Evolutionary conservation across 2,797 vertebrate species (phyloP).

Genomic region (Pangasius sanitwongsei): DNA sequence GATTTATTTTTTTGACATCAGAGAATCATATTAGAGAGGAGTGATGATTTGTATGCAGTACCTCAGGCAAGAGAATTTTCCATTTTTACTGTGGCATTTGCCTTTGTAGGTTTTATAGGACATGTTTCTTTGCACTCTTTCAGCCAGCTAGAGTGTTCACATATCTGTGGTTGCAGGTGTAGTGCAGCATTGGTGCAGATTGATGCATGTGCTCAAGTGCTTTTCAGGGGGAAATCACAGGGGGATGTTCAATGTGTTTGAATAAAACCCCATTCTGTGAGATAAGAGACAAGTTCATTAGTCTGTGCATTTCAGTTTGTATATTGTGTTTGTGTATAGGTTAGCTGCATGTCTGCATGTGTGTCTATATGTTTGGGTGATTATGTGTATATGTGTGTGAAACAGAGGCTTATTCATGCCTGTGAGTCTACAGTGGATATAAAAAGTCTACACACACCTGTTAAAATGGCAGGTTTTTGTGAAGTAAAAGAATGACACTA

Average conservation of each 20-base stretch:
- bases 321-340: neutral
- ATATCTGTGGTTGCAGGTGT: conserved; percentile 25
- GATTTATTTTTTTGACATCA: neutral
- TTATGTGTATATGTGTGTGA: neutral
- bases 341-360: neutral
- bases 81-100: neutral
- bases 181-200: conserved; percentile 45
- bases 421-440: conserved; percentile 35
- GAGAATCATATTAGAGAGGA: neutral
- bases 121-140: neutral
- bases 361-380: conserved; percentile 27
- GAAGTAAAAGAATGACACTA: too few relatives aligned
- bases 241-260: conserved; percentile 50
- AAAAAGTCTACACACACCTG: too few relatives aligned
- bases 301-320: neutral
- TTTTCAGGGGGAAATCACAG: conserved; percentile 38
- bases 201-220: conserved; percentile 46
- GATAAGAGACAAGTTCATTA: conserved; percentile 59
- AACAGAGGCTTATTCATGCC: conserved; percentile 31
- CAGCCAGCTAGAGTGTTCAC: neutral
- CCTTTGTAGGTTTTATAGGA: neutral
- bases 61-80: neutral
- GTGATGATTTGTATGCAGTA: neutral
- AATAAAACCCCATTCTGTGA: conserved; percentile 66
- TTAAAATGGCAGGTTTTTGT: too few relatives aligned